A percentile compares a stretch with the other conserved stretches of the same genome.
These are phyloP conservation scores for Margaritifera margaritifera DNA, from an alignment of 2,888 invertebrate species.

Conservation along the genomic window DNA sequence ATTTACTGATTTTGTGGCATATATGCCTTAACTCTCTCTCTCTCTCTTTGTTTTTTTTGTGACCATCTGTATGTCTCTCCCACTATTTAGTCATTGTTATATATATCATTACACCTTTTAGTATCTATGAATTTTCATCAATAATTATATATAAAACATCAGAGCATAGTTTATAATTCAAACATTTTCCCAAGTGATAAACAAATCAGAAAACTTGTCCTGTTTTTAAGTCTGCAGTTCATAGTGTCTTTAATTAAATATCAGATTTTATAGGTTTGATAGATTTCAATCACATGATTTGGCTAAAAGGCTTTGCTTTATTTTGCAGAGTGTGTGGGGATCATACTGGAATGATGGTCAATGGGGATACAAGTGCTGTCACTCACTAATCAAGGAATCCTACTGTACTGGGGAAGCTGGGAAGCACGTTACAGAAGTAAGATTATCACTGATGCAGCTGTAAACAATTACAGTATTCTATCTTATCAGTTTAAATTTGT, in stretches of 20 bases:
- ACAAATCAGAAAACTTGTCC: not conserved
- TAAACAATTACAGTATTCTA: too few relatives aligned
- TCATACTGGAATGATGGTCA: conserved; percentile 93
- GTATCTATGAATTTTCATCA: too few relatives aligned
- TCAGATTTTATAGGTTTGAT: not conserved
- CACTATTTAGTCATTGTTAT: too few relatives aligned
- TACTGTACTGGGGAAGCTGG: conserved; percentile 76
- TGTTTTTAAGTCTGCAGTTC: not conserved
- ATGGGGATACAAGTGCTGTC: conserved; percentile 98
- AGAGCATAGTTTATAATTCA: not conserved
- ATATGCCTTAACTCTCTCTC: too few relatives aligned
- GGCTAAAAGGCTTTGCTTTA: not conserved
- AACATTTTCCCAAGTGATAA: not conserved
- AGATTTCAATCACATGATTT: not conserved
- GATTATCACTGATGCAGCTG: too few relatives aligned
- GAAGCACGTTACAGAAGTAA: conserved; percentile 60
- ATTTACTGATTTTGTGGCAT: too few relatives aligned
- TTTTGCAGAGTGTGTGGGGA: conserved; percentile 86
- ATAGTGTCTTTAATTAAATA: not conserved
- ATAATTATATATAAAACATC: too few relatives aligned
- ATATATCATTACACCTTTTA: too few relatives aligned
- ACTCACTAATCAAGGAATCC: conserved; percentile 82
- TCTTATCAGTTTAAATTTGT: too few relatives aligned
- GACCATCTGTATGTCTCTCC: too few relatives aligned
- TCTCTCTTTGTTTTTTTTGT: too few relatives aligned